These are phyloP conservation scores for Eurois occulta DNA, from an alignment of 2,888 invertebrate genomes.

Conservation along the genomic window DNA sequence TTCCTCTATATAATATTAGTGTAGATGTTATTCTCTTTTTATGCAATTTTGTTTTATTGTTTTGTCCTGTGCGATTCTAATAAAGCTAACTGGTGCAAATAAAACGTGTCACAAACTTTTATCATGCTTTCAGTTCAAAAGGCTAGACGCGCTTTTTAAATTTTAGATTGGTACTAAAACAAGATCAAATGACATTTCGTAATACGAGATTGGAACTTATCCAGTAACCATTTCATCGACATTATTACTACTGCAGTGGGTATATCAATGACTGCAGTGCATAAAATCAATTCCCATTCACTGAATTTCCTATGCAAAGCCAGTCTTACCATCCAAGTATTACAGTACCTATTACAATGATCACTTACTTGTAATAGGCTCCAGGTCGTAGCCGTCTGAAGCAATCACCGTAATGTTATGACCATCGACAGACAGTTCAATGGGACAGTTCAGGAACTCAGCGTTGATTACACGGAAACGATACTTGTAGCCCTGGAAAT, in stretches of 20 bases:
- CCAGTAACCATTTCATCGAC: not conserved
- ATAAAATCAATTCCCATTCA: slow-evolving; percentile 30
- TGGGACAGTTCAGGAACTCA: slow-evolving; percentile 96
- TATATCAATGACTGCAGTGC: not conserved
- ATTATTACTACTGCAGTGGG: slow-evolving; percentile 1
- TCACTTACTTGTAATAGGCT: slow-evolving; percentile 93
- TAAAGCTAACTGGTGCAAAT: not conserved
- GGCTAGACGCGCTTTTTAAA: not conserved
- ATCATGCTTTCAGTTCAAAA: not conserved
- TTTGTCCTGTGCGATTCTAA: no score
- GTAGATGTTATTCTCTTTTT: no score
- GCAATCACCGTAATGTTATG: slow-evolving; percentile 94
- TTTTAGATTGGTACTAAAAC: not conserved
- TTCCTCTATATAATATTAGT: no score
- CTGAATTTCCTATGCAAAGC: slow-evolving; percentile 37
- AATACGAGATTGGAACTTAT: not conserved
- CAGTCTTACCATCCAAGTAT: slow-evolving; percentile 22
- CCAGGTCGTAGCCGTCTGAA: slow-evolving; percentile 95
- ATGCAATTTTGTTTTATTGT: no score
- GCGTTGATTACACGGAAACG: slow-evolving; percentile 96
- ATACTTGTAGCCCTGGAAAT: slow-evolving; percentile 92
- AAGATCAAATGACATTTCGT: not conserved
- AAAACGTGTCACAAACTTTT: not conserved
- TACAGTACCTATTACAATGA: slow-evolving; percentile 45
- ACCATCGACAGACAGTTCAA: slow-evolving; percentile 95